phyloP scores from a whole-genome alignment of 2,797 vertebrate species.

The Caiman crocodilus region DNA sequence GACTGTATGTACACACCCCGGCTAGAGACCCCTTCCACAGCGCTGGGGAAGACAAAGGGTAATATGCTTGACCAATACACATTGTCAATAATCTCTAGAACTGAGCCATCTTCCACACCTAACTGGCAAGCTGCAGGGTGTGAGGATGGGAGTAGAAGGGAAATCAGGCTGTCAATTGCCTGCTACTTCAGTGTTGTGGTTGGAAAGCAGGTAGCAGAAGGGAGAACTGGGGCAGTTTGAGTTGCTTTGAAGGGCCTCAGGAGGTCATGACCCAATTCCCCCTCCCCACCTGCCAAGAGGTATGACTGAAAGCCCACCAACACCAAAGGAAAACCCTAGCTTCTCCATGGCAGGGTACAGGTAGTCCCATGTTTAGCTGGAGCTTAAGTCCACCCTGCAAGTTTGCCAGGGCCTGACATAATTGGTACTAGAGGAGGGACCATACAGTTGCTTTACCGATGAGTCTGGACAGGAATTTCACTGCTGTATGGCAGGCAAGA shows the following conservation, averaged over 20 bases:
- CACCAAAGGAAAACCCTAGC: not conserved
- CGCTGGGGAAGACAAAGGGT: slow-evolving; percentile 24
- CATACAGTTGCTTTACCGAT: not conserved
- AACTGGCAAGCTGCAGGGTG: not conserved
- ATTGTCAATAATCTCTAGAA: not conserved
- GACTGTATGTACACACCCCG: not conserved
- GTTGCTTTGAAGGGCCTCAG: not conserved
- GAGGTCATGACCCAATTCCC: not conserved
- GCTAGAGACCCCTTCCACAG: not conserved
- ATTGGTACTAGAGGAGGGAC: not conserved
- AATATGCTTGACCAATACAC: not conserved
- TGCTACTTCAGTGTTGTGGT: not conserved
- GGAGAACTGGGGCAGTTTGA: not conserved
- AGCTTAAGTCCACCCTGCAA: not conserved
- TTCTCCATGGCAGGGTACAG: not conserved
- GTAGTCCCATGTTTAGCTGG: not conserved
- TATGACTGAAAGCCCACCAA: not conserved
- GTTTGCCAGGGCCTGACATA: not conserved
- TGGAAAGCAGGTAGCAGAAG: not conserved
- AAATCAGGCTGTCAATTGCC: not conserved
- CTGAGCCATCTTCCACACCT: not conserved
- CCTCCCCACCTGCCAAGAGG: too few species aligned
- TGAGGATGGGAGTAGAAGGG: not conserved
- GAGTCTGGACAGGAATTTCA: not conserved
- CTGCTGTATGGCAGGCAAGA: not conserved